Evolutionary conservation across 2,113 vertebrate species (phyloP).

Genomic region (Podilymbus podiceps): DNA sequence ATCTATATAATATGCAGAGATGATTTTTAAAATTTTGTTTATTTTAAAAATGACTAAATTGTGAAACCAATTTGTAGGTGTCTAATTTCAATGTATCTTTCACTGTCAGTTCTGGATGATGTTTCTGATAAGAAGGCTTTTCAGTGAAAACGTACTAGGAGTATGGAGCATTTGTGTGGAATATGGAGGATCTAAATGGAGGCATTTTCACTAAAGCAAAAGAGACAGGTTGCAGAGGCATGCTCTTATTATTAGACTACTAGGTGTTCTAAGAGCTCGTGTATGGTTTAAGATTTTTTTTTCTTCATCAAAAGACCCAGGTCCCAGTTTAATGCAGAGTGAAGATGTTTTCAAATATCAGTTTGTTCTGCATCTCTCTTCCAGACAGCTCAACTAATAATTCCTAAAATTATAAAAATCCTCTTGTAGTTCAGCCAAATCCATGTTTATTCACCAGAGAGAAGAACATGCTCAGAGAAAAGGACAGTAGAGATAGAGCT

Average conservation of each 20-base stretch:
- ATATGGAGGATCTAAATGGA: neutral
- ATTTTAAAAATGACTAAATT: neutral
- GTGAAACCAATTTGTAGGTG: neutral
- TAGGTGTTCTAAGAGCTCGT: neutral
- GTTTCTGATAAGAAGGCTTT: neutral
- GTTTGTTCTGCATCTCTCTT: neutral
- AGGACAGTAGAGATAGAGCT: neutral
- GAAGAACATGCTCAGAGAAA: neutral
- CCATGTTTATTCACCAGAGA: neutral
- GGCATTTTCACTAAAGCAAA: neutral
- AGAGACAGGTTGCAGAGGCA: neutral
- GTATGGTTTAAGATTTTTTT: neutral
- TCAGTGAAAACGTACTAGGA: neutral
- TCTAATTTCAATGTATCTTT: neutral
- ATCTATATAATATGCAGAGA: neutral
- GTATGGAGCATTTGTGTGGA: fast-evolving
- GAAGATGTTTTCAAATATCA: neutral
- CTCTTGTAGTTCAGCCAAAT: neutral
- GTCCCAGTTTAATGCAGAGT: neutral
- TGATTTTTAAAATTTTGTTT: neutral
- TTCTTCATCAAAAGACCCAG: neutral
- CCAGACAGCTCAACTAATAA: neutral
- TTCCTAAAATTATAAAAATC: neutral
- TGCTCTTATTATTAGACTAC: neutral
- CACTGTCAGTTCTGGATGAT: neutral